phyloP scores from a whole-genome alignment of 2,113 vertebrate species.

The Acrocephalus kingi region DNA sequence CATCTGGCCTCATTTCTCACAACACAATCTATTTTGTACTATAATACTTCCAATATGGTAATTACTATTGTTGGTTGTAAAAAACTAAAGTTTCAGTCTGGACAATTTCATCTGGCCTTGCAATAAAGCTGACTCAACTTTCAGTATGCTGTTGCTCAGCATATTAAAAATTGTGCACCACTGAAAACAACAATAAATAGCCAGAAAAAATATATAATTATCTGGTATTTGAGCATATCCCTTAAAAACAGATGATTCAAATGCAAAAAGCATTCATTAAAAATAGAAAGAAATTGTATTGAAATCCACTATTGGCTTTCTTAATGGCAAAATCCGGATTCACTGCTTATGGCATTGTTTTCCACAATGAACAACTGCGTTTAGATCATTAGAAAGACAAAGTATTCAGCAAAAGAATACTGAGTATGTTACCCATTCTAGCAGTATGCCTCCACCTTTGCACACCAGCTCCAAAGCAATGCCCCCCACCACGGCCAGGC shows the following conservation, averaged over 20 bases:
- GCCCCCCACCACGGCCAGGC: neutral
- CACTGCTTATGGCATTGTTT: neutral
- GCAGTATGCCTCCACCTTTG: neutral
- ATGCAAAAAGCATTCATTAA: neutral
- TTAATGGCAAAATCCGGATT: neutral
- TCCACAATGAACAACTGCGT: neutral
- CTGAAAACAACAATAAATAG: neutral
- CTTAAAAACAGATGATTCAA: neutral
- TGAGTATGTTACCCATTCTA: neutral
- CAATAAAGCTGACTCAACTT: neutral
- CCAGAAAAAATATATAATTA: neutral
- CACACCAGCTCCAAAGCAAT: neutral
- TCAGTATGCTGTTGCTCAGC: neutral
- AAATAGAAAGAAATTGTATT: neutral
- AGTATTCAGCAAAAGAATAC: neutral
- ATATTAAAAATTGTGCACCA: neutral
- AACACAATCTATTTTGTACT: conserved; percentile 38
- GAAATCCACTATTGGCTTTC: neutral
- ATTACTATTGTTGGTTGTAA: neutral
- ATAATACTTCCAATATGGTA: conserved; percentile 46
- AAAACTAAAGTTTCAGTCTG: neutral
- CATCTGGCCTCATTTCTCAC: conserved; percentile 60
- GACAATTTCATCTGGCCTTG: neutral
- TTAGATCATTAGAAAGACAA: neutral
- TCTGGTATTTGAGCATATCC: neutral